Evolutionary conservation across 2,888 invertebrate genomes (phyloP).

Genomic region (Drosophila robusta): DNA sequence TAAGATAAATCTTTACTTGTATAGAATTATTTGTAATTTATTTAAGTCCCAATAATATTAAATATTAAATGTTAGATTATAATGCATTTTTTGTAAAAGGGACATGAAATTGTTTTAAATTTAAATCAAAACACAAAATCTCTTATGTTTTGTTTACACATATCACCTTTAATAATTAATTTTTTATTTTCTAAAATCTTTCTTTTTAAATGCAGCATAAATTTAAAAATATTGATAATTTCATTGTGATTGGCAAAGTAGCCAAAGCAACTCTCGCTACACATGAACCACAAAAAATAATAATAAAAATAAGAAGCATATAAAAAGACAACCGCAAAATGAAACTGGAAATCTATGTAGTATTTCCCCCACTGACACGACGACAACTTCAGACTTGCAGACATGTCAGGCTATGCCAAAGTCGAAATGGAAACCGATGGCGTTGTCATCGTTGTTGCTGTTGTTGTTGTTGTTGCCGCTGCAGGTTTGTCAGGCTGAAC

Average conservation of each 20-base stretch:
- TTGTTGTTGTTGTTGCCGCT: conserved; percentile 16
- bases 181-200: no score
- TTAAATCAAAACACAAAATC: no score
- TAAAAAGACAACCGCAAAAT: conserved; percentile 32
- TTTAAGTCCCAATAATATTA: no score
- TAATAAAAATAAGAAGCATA: background rate
- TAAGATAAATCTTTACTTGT: no score
- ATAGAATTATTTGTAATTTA: no score
- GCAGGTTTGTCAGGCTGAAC: conserved; percentile 67
- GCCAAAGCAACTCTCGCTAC: conserved; percentile 34
- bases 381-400: conserved; percentile 70
- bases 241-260: conserved; percentile 1
- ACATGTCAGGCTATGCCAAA: conserved; percentile 64
- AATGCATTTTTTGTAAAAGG: no score
- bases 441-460: conserved; percentile 17
- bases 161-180: no score
- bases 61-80: no score
- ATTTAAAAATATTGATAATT: background rate
- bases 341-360: conserved; percentile 47
- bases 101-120: no score
- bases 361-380: conserved; percentile 56
- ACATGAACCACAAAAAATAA: conserved; percentile 6
- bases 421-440: conserved; percentile 58
- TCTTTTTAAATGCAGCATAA: no score
- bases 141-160: no score